phyloP scores from a whole-genome alignment of 2,797 vertebrate genomes.

The Gymnoscopelus braueri region DNA sequence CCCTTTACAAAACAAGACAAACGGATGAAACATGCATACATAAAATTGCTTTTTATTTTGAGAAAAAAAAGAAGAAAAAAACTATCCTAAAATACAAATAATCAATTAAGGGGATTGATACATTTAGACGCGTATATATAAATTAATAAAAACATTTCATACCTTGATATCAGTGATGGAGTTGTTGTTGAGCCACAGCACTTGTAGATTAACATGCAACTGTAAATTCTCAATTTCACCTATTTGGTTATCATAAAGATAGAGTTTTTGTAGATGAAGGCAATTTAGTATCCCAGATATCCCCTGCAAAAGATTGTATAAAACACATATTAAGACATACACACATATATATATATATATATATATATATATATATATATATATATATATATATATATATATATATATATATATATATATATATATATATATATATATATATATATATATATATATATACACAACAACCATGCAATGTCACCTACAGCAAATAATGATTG shows the following conservation, averaged over 20 bases:
- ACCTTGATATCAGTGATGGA: constrained; percentile 83
- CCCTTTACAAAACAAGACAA: constrained; percentile 67
- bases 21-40: neutral
- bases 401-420: too few species aligned
- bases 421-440: too few species aligned
- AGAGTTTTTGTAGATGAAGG: constrained; percentile 82
- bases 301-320: constrained; percentile 64
- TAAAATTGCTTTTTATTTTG: neutral
- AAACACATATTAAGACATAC: neutral
- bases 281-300: constrained; percentile 82
- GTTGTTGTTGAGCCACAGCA: constrained; percentile 88
- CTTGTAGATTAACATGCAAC: constrained; percentile 70
- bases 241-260: constrained; percentile 87
- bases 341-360: neutral
- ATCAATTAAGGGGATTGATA: neutral
- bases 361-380: neutral
- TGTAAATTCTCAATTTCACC: constrained; percentile 81
- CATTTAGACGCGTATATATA: neutral
- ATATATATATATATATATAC: too few species aligned
- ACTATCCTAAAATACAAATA: neutral
- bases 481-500: too few species aligned
- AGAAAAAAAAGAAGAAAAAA: constrained; percentile 3
- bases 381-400: too few species aligned
- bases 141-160: constrained; percentile 1
- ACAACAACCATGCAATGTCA: too few species aligned